Base-by-base conservation (phyloP, 2,888 invertebrate genomes). In the Graphium colonna region DNA sequence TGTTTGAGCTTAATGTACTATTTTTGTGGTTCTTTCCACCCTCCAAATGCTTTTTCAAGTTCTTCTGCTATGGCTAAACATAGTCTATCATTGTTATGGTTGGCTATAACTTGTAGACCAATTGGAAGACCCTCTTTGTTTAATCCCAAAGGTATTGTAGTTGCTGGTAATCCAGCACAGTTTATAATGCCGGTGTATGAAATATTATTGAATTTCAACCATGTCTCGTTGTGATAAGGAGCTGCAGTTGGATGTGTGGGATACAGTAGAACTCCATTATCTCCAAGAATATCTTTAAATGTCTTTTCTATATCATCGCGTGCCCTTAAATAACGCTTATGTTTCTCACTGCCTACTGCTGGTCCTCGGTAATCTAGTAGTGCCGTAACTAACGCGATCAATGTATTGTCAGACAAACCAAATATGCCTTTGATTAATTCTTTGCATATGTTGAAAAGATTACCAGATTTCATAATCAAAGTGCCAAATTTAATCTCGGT, bases 181-280 rank as follows among this genome's bases (percentile, higher is more conserved):
- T 98, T 98, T 55, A 98, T 94, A 61, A 97, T 93, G 16, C 92
- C 94, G 0, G 97, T 96, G 73, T 98, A 98, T 4, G 93, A 91
- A 21, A 21, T 21, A 21, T 21, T 21, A 21, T 21, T 21, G 5
- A 21, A 21, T 21, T 21, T 21, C 21, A 21, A 21, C 21, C 36
- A 21, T 8, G 17, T 7, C 71, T 97, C 96, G 69, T 95, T 93
- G 79, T 98, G 98, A 71, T 96, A 95, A 0, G 95, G 96, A 0
- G 98, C 97, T 10, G 95, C 92, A 8, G 95, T 95, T 1, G 98
- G 97, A 86, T 97, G 97, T 0, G 96, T 94, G 0, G 98, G 98
- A 74, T 95, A 97, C 26, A 98, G 81, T 56, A 98, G 92, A 1
- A 98, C 94, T 0, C 97, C 98, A 73, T 98, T 92, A 21, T 95